phyloP scores from a whole-genome alignment of 1,140 invertebrate species.

The Diorhabda sublineata region DNA sequence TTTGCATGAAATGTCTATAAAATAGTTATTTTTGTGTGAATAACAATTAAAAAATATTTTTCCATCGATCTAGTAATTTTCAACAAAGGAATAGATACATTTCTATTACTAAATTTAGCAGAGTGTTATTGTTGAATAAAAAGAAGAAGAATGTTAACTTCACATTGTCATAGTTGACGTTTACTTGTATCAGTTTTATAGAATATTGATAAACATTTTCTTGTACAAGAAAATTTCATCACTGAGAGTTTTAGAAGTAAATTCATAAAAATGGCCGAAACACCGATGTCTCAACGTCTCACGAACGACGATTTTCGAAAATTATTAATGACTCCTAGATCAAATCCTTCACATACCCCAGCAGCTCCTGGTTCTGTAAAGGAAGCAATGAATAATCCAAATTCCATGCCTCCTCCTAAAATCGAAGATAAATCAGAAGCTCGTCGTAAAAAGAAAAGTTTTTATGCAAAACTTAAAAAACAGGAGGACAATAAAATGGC shows the following conservation, averaged over 20 bases:
- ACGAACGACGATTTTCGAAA: constrained; percentile 98
- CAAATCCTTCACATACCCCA: constrained; percentile 58
- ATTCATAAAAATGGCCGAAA: constrained; percentile 26
- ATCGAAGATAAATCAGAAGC: constrained; percentile 58
- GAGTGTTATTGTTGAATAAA: too few species aligned
- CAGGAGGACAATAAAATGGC: constrained; percentile 95
- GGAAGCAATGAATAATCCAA: constrained; percentile 58
- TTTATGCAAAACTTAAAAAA: constrained; percentile 91
- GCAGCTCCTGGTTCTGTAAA: constrained; percentile 50
- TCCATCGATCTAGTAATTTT: too few species aligned
- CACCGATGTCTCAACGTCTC: constrained; percentile 64
- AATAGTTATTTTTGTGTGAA: too few species aligned
- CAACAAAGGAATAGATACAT: too few species aligned
- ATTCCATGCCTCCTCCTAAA: constrained; percentile 38
- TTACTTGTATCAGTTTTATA: too few species aligned
- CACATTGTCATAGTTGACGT: too few species aligned
- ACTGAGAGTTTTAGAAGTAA: not conserved
- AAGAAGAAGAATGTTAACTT: too few species aligned
- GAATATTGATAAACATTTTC: too few species aligned
- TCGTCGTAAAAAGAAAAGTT: constrained; percentile 81
- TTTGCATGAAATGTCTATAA: too few species aligned
- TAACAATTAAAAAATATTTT: too few species aligned
- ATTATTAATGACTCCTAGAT: constrained; percentile 88
- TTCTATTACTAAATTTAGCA: too few species aligned
- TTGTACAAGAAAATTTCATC: too few species aligned